Evolutionary conservation across 2,113 vertebrate species (phyloP), one percentile per base, ranked within the genome.

Genomic region (Pica pica): DNA sequence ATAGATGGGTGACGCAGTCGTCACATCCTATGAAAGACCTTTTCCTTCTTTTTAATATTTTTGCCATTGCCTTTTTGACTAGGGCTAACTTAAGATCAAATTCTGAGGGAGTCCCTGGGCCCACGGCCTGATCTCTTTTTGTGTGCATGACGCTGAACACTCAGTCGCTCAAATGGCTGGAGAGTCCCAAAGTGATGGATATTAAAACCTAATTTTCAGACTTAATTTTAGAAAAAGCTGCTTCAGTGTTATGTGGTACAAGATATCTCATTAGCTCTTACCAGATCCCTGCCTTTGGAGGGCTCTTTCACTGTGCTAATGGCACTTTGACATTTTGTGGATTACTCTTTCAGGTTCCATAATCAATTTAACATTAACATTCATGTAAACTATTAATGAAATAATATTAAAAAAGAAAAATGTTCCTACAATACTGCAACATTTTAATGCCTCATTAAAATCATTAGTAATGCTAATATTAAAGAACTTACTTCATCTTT

Each of bases 401-500:
- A 98, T 98, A 98, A 98, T 98, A 97, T 97, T 98, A 88, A 97
- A 97, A 98, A 98, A 98, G 98, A 98, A 98, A 98, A 98, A 98
- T 98, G 98, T 98, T 97, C 97, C 96, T 97, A 98, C 92, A 98
- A 97, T 98, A 97, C 94, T 96, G 96, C 97, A 98, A 98, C 98
- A 98, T 98, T 98, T 98, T 98, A 98, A 98, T 98, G 98, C 97
- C 98, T 98, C 98, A 98, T 98, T 98, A 98, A 98, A 98, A 98
- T 97, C 98, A 98, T 98, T 98, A 98, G 98, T 98, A 98, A 98
- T 98, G 98, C 98, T 98, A 98, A 98, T 98, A 98, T 97, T 98
- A 98, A 98, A 98, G 98, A 98, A 98, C 96, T 98, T 98, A 96
- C 97, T 98, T 97, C 97, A 98, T 98, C 97, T 98, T 98, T 98